Conservation (phyloP, 2,797 vertebrate genomes). For the Chaenodraco wilsoni region DNA sequence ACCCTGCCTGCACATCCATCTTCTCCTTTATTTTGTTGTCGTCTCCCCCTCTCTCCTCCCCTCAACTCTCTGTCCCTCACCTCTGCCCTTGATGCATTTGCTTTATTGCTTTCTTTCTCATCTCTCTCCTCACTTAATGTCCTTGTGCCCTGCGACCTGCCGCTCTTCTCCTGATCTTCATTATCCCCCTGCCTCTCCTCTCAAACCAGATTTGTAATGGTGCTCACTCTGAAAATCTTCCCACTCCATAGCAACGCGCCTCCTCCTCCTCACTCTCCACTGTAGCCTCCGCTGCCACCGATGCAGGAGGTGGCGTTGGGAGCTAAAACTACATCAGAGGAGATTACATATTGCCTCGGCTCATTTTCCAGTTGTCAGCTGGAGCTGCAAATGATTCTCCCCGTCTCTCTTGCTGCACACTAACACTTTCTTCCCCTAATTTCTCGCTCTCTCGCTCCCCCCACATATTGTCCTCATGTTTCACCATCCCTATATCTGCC, state of each 20-base stretch:
- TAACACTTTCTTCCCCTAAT: not conserved
- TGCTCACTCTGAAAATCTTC: constrained; percentile 74
- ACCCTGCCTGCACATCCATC: constrained; percentile 51
- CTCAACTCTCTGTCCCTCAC: constrained; percentile 37
- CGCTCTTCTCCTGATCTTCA: constrained; percentile 23
- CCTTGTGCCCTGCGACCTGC: constrained; percentile 25
- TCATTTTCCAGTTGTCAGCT: constrained; percentile 58
- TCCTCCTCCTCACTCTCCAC: constrained; percentile 76
- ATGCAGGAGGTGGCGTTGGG: constrained; percentile 57
- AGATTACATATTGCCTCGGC: constrained; percentile 60
- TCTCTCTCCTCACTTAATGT: constrained; percentile 32
- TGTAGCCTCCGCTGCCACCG: constrained; percentile 53
- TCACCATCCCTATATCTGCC: not conserved
- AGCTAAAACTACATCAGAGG: constrained; percentile 68
- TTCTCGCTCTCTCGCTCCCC: not conserved
- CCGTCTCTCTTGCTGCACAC: constrained; percentile 12
- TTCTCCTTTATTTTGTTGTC: constrained; percentile 18
- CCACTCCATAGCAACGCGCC: constrained; percentile 84
- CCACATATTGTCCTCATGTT: not conserved
- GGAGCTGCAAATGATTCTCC: constrained; percentile 33
- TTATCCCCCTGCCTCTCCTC: constrained; percentile 24
- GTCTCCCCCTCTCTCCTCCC: not conserved
- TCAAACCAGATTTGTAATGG: constrained; percentile 64
- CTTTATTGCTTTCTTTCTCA: constrained; percentile 63
- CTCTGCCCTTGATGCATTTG: constrained; percentile 61